A percentile compares a stretch with the other conserved stretches of the same genome.
Conservation (phyloP, 2,113 vertebrate genomes). For the Oplegnathus fasciatus region DNA sequence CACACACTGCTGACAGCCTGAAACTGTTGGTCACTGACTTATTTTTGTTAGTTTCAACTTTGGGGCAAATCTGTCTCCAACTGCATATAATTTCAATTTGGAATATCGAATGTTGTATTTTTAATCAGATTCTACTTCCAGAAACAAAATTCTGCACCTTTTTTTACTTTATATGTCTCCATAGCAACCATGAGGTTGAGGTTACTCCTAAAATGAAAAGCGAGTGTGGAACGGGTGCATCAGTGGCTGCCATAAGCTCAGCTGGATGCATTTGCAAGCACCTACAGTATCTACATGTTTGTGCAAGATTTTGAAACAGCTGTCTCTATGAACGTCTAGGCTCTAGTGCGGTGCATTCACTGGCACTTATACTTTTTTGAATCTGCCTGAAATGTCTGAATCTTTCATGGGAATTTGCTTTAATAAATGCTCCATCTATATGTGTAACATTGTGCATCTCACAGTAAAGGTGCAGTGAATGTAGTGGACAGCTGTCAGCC, state of each 20-base stretch:
- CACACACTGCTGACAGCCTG: conserved; percentile 11
- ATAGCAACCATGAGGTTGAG: background rate
- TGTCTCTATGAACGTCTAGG: background rate
- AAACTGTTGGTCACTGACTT: conserved; percentile 9
- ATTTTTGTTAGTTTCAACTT: conserved; percentile 10
- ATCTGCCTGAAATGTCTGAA: background rate
- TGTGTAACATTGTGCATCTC: background rate
- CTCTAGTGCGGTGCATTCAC: background rate
- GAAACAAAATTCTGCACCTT: background rate
- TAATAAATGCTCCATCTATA: background rate
- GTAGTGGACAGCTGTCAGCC: conserved; percentile 14
- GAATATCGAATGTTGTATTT: background rate
- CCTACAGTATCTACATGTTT: background rate
- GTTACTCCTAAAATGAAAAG: background rate
- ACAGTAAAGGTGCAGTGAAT: background rate
- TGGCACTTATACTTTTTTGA: background rate
- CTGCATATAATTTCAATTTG: background rate
- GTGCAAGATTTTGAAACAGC: background rate
- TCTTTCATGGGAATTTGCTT: background rate
- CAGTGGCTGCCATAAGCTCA: background rate
- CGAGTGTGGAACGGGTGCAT: conserved; percentile 4
- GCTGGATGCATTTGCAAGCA: conserved; percentile 10
- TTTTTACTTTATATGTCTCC: background rate
- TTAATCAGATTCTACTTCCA: background rate
- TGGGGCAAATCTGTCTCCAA: background rate